These are phyloP conservation scores for Drosophila lowei DNA, from an alignment of 1,140 invertebrate genomes.

Conservation along the genomic window DNA sequence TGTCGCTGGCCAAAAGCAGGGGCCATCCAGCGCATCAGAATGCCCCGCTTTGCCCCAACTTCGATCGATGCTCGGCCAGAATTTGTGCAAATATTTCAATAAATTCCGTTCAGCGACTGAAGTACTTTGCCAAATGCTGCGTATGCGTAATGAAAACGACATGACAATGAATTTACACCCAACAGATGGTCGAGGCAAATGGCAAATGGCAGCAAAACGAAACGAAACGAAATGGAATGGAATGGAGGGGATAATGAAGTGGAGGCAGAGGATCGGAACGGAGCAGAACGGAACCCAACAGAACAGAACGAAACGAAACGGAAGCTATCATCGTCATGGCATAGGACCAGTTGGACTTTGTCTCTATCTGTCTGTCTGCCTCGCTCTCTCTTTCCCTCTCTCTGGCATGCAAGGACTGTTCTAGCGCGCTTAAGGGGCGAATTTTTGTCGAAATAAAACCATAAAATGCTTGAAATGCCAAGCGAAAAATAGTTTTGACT, in stretches of 20 bases:
- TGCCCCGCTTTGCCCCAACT: background rate
- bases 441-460: slow-evolving; percentile 79
- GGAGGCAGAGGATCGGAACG: slow-evolving; percentile 31
- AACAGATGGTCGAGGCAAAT: slow-evolving; percentile 43
- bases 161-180: slow-evolving; percentile 72
- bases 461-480: slow-evolving; percentile 80
- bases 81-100: slow-evolving; percentile 32
- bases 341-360: slow-evolving; percentile 38
- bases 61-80: too few species aligned
- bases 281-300: slow-evolving; percentile 28
- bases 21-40: too few species aligned
- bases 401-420: slow-evolving; percentile 70
- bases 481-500: slow-evolving; percentile 81
- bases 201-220: slow-evolving; percentile 19
- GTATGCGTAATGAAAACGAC: slow-evolving; percentile 66
- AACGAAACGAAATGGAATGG: background rate
- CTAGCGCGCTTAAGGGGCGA: slow-evolving; percentile 70
- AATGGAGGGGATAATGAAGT: slow-evolving; percentile 9
- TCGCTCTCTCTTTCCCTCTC: slow-evolving; percentile 1
- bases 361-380: slow-evolving; percentile 7
- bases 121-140: slow-evolving; percentile 9
- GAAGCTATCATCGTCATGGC: slow-evolving; percentile 54
- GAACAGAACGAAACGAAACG: slow-evolving; percentile 43
- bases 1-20: too few species aligned
- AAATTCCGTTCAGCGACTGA: slow-evolving; percentile 5